Evolutionary conservation across 2,888 invertebrate species (phyloP), one percentile per base, ranked within the genome.

Genomic region (Mythimna albipuncta): DNA sequence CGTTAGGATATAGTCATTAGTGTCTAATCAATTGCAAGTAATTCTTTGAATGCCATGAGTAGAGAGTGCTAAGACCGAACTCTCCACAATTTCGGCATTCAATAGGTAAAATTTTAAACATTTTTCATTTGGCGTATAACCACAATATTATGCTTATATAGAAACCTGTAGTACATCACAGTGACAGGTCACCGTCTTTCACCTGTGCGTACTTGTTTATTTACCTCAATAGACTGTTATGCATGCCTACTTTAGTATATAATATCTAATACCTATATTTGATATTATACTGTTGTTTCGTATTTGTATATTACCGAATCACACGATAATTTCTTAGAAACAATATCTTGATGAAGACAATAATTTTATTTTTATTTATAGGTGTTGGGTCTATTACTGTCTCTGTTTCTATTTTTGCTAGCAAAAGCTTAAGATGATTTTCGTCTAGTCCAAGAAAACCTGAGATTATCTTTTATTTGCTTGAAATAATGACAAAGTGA

Each of bases 281-380:
- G 6, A 38, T 38, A 38, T 38, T 38, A 63, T 57, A 54, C 55
- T 63, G 50, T 62, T 58, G 32, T 63, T 47, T 52, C 35, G 9
- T 32, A 52, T 64, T 55, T 11, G n/a, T 44, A 21, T 66, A 59
- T 7, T 7, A 41, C 21, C 9, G 35, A 47, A 55, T 59, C 62
- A 61, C 19, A 54, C 50, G 41, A 50, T 50, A 58, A 54, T 69
- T 73, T 72, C 65, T 58, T 26, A 50, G 59, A 72, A 72, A 69
- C 50, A 65, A 68, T 70, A 41, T 41, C 10, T 41, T 41, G 10
- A 41, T 41, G 10, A 41, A 9, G 2, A 11, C 11, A 44, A 13
- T 13, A 4, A 11, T 13, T 44, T 11, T 13, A 44, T 44, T 44
- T 44, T 44, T 41, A 41, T 41, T 41, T 9, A 2, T 9, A 41